Evolutionary conservation across 2,888 invertebrate species (phyloP), one percentile per base, ranked within the genome.

Genomic region (Crioceris asparagi): DNA sequence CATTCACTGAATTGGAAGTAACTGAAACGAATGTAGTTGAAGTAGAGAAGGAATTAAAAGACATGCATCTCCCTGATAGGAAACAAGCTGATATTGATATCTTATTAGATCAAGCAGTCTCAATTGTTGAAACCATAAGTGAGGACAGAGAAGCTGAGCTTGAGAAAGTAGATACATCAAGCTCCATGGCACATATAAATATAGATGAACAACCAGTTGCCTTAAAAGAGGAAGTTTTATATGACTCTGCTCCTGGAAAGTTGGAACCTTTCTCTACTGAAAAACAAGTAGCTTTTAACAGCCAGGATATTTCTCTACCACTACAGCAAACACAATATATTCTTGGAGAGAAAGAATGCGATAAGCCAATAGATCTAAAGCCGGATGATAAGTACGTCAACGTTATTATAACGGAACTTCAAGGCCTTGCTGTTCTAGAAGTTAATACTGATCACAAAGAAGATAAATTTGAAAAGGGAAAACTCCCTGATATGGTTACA

Each of bases 341-440:
- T 1, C 40, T 59, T 15, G 69, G 67, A 12, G 74, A 77, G 52
- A 71, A 67, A 45, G 72, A 77, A 61, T 62, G 68, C 3, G 54
- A 60, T 29, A 61, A 69, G 36, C 45, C 48, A n/a, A 52, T 52
- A 25, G 62, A 65, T 36, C 44, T 65, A 6, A 64, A 61, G 51
- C 74, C 72, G 10, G 75, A 71, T 41, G 59, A 60, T 39, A 79
- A 78, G 53, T 61, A 57, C 16, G 68, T 67, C 5, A 61, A 67
- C 36, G 52, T 72, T 18, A 67, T 52, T 18, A 74, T 70, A 59
- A 70, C 64, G 55, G 72, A 67, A 68, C 71, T 62, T 52, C 70
- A 77, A 64, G 59, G 76, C 46, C 46, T 83, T 30, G 71, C 70
- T 52, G 64, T 82, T 10, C 75, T 70, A 4, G 73, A 77, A 62